Base-by-base conservation (phyloP, 2,888 invertebrate species). In the Heliconius cydno region DNA sequence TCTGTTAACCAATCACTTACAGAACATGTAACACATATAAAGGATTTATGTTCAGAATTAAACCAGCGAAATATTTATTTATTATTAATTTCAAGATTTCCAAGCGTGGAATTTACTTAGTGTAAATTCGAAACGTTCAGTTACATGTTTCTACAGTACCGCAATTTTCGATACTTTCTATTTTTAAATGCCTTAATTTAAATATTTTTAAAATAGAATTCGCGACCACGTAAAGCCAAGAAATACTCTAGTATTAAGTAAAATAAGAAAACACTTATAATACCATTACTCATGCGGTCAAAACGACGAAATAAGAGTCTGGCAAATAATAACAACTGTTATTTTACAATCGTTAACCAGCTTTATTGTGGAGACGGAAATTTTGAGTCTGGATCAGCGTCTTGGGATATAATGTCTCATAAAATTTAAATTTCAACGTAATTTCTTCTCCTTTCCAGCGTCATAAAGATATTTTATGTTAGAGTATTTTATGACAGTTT, bases 291-390 rank as follows among this genome's bases (percentile, higher is more conserved):
- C n/a, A 57, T 72, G 57, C 52, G 57, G 52, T n/a, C 57, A 60
- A 73, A 34, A 57, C n/a, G 57, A 57, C 6, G 34, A 57, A 57
- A 73, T 73, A 73, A 34, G 57, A 57, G n/a, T 57, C 22, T 13
- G n/a, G 57, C 57, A 30, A 6, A 28, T 30, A 52, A 52, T 52
- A 57, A 73, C 57, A 60, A 57, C 57, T 63, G 75, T 67, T 74
- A 78, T 88, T 90, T 89, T 88, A 86, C 86, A 88, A 88, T 90
- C 90, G 90, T 92, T 91, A 89, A 86, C 84, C 85, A 84, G 85
- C 86, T 89, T 89, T 90, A 89, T 89, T 89, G 63, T 88, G 89
- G 83, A 84, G 84, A 83, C 85, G 87, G 87, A 89, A 87, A 86
- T 86, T 86, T 85, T 13, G 57, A 57, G 86, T 86, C 82, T 76